A percentile compares a stretch with the other conserved stretches of the same genome.
These are phyloP conservation scores for Periplaneta americana DNA, from an alignment of 1,140 invertebrate genomes.

Conservation along the genomic window DNA sequence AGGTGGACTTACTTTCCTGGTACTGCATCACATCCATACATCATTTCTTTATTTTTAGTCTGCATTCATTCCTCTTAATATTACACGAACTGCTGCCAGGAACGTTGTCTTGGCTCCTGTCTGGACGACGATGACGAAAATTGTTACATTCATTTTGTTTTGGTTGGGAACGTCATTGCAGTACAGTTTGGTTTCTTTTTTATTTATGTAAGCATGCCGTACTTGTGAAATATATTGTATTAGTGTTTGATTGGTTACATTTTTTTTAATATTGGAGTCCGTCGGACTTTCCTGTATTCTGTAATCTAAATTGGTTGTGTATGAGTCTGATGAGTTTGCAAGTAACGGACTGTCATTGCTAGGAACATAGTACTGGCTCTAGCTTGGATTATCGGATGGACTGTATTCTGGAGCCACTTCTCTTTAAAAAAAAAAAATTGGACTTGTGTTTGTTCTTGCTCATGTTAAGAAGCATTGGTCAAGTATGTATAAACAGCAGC, in stretches of 20 bases:
- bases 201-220: slow-evolving; percentile 11
- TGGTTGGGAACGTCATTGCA: background rate
- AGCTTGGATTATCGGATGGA: background rate
- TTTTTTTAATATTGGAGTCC: background rate
- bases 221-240: slow-evolving; percentile 12
- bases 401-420: background rate
- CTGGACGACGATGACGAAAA: background rate
- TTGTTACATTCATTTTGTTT: background rate
- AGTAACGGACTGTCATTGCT: background rate
- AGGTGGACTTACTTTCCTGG: background rate
- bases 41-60: background rate
- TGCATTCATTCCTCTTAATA: background rate
- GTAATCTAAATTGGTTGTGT: background rate
- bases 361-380: background rate
- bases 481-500: background rate
- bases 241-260: background rate
- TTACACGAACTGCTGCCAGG: no score
- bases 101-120: background rate
- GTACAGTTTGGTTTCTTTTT: background rate
- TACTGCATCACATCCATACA: background rate
- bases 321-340: background rate
- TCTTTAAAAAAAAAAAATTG: background rate
- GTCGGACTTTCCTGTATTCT: background rate
- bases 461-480: background rate
- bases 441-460: background rate